Evolutionary conservation across 2,797 vertebrate species (phyloP).

Genomic region (Sibirionetta formosa): DNA sequence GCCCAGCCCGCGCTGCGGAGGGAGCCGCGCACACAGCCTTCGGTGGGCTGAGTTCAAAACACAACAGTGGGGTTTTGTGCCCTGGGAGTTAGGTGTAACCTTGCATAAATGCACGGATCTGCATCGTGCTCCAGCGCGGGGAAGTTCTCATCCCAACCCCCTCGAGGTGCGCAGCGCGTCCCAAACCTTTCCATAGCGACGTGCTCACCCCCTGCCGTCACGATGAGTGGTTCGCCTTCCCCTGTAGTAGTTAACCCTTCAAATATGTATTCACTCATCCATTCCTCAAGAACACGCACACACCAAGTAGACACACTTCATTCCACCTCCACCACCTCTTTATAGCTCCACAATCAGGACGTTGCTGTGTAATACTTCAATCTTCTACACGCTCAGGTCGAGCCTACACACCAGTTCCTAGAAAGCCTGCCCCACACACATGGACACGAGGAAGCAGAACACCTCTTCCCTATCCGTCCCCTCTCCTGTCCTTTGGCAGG

Average conservation of each 20-base stretch:
- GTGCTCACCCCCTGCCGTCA: fast-evolving
- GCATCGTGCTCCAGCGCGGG: neutral
- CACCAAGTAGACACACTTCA: neutral
- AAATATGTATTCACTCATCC: fast-evolving
- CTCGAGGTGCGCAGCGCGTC: fast-evolving
- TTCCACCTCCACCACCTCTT: fast-evolving
- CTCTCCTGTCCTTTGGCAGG: neutral
- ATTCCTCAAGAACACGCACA: fast-evolving
- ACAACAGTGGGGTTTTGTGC: neutral
- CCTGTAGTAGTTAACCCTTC: neutral
- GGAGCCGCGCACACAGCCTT: neutral
- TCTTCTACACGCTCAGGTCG: fast-evolving
- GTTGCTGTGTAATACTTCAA: neutral
- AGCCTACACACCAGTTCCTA: neutral
- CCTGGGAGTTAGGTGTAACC: neutral
- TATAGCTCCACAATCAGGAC: neutral
- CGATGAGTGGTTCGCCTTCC: neutral
- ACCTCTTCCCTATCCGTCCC: fast-evolving
- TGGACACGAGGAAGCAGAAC: neutral
- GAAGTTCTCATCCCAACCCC: neutral
- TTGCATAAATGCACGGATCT: neutral
- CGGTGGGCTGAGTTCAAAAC: neutral
- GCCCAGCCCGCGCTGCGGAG: neutral
- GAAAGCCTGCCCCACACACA: neutral
- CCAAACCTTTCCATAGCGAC: fast-evolving